Evolutionary conservation across 2,113 vertebrate species (phyloP), one percentile per base, ranked within the genome.

Genomic region (Pholis gunnellus): DNA sequence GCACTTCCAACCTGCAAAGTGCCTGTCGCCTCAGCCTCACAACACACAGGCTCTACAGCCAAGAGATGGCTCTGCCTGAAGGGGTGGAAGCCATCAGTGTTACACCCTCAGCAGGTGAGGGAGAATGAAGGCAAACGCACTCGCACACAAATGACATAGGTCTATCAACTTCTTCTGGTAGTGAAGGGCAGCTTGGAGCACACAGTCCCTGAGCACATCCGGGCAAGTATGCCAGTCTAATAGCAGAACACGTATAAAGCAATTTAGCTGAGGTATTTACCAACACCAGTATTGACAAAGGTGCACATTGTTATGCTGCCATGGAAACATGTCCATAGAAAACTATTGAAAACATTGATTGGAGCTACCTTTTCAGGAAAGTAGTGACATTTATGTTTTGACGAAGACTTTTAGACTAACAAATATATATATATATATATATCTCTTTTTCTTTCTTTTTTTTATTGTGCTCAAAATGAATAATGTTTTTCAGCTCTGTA

Each of bases 81-180:
- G 98, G 96, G 59, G 97, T 99, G 69, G 96, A 98, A 82, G 96
- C 97, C 87, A 95, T 98, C 87, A 97, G 94, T 31, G 94, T 97
- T 72, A 98, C 97, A 59, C 98, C 98, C 18, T 97, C 98, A 78
- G 98, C 98, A 99, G 98, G 98, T 99, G 86, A 92, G 95, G 92
- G 59, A 52, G 13, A 40, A 54, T 66, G 36, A 59, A 11, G 20
- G 31, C 56, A 31, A 31, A 60, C 8, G 27, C 9, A 29, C 17
- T 29, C 17, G 3, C 15, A 44, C 44, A 50, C 4, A 59, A 22
- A 38, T 20, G 0, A 68, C 59, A 65, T 3, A 74, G 20, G 7
- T 22, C 22, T 17, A 5, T 36, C 13, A 40, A 17, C 40, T 18
- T 5, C 20, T 1, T 67, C 42, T 60, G 13, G 18, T 14, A 60